phyloP scores from a whole-genome alignment of 2,113 vertebrate species.

The Columba livia region DNA sequence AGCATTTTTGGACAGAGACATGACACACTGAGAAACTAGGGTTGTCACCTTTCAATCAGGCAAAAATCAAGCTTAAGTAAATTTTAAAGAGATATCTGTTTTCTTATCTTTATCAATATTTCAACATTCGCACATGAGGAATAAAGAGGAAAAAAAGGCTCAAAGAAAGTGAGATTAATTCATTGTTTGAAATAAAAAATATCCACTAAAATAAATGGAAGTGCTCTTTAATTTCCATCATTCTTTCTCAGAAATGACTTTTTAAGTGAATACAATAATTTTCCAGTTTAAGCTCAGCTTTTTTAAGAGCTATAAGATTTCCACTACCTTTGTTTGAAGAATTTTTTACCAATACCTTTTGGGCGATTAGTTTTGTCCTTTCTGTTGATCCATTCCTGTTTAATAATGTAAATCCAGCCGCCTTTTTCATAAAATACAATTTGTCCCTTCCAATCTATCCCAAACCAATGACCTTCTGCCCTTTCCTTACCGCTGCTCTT shows the following conservation, averaged over 20 bases:
- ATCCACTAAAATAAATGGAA: conserved; percentile 27
- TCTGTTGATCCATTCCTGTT: background rate
- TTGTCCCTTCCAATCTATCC: background rate
- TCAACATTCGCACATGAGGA: background rate
- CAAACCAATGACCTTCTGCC: background rate
- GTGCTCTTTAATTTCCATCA: background rate
- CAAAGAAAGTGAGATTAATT: conserved; percentile 14
- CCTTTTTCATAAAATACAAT: background rate
- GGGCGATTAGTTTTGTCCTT: background rate
- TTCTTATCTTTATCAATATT: conserved; percentile 40
- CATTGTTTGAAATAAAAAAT: background rate
- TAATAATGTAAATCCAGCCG: background rate
- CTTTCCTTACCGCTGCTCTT: background rate
- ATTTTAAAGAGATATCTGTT: background rate
- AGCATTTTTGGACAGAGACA: background rate
- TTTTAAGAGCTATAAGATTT: background rate
- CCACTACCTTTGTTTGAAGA: background rate
- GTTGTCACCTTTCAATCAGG: background rate
- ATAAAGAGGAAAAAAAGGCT: background rate
- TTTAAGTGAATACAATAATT: background rate
- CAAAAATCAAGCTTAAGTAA: background rate
- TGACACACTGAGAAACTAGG: background rate
- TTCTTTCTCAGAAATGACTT: background rate
- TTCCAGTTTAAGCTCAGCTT: background rate
- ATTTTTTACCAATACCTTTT: background rate